Evolutionary conservation across 2,888 invertebrate species (phyloP), one percentile per base, ranked within the genome.

Genomic region (Leptopterna dolabrata): DNA sequence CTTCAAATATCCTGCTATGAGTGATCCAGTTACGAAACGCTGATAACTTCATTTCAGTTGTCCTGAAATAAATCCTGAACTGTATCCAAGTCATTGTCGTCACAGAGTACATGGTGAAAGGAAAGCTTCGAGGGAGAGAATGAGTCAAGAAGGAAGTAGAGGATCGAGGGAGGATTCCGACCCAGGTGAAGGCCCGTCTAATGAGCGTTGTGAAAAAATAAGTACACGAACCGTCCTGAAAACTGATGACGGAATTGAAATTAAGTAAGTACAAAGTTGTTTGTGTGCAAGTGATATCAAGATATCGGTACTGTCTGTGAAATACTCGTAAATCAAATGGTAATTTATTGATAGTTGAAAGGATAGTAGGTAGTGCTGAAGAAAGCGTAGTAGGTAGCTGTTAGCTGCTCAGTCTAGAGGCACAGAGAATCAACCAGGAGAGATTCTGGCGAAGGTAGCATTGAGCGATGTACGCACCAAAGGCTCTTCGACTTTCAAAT

Each of bases 221-320:
- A 78, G 41, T 45, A 83, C 71, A n/a, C 30, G 85, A 16, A 27
- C 71, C 47, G 85, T 85, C 24, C 85, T 85, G 47, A 85, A 85
- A 76, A 85, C 85, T 0, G 85, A 85, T 3, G 76, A 85, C n/a
- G 85, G 85, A 19, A 85, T 85, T 73, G 85, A 85, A 55, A 85
- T 85, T 29, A 85, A 85, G 85, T 85, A 73, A 85, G 85, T 83
- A n/a, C 2, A 45, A 13, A 7, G 7, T 4, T 36, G 7, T 36
- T 36, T 7, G 7, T 36, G 47, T 47, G 13, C 14, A 14, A 47
- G 47, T 14, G 11, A 13, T 14, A 47, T 47, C 47, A 24, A 55
- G 9, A 55, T 55, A 24, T 55, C 4, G 3, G 55, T 55, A 55
- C n/a, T 19, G 9, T 9, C 24, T n/a, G 4, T 4, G 4, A 55